Evolutionary conservation across 1,140 invertebrate genomes (phyloP), one percentile per base, ranked within the genome.

Genomic region (Leptinotarsa defecta): DNA sequence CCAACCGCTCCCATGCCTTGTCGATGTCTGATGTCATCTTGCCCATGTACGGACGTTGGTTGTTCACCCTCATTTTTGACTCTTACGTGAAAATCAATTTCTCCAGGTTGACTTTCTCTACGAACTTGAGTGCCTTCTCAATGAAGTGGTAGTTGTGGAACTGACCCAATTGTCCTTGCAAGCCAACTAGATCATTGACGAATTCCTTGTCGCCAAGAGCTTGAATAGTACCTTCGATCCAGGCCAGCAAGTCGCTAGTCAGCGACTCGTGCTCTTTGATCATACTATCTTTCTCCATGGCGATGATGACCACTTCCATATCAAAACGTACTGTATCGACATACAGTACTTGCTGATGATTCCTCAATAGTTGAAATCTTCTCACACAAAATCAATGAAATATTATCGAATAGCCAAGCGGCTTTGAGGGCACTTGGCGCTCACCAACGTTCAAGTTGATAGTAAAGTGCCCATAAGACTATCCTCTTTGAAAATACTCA

Each of bases 11-110:
- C 98, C 98, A 99, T 19, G 98, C 97, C 84, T 96, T 96, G 88
- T 99, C n/a, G 96, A 95, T 83, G 99, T 99, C 92, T n/a, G 96
- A 95, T 83, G 99, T 99, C 92, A 99, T 99, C 98, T 24, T 24
- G 24, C 24, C 24, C 6, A 95, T 93, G 86, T 99, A 99, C 0
- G 97, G 96, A 81, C 95, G 94, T 86, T 99, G 98, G 87, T 99
- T 99, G 85, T 99, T 99, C 0, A 98, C 98, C 68, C 98, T 90
- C 97, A 99, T 99, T 85, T 97, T 96, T 4, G 96, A 98, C 85
- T 99, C 97, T n/a, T 99, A 87, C 0, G 98, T 99, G 86, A 99
- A 99, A 13, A 99, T 88, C 1, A 99, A 87, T 11, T 99, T 95
- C 88, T 99, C 98, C 75, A 99, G 86, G 85, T 99, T 99, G 76